Percentiles rank a stretch among this genome's conserved stretches.
Evolutionary conservation across 2,113 vertebrate species (phyloP).

Genomic region (Trematomus loennbergii): DNA sequence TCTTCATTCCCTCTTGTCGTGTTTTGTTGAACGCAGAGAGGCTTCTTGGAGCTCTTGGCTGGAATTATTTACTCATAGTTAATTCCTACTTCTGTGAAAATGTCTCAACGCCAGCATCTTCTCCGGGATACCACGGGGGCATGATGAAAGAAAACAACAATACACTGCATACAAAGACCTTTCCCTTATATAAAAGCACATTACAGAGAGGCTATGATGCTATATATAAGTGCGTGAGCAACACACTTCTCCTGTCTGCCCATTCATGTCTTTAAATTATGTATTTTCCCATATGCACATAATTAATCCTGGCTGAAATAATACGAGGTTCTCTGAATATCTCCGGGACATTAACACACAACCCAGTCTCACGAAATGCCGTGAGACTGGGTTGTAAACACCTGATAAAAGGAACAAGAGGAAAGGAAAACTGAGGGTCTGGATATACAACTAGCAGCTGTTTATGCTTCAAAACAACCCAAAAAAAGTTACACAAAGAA

Average conservation of each 20-base stretch:
- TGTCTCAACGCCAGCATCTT: constrained; percentile 19
- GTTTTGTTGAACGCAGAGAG: constrained; percentile 38
- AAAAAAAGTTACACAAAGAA: too few species aligned
- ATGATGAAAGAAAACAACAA: constrained; percentile 21
- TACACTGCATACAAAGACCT: neutral
- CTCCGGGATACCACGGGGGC: neutral
- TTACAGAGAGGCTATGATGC: constrained; percentile 5
- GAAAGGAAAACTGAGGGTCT: too few species aligned
- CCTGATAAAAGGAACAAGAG: too few species aligned
- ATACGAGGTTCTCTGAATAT: too few species aligned
- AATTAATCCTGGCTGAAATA: constrained; percentile 37
- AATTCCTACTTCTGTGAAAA: constrained; percentile 52
- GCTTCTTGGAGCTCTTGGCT: constrained; percentile 39
- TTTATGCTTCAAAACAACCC: too few species aligned
- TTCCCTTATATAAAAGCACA: neutral
- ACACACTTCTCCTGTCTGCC: constrained; percentile 13
- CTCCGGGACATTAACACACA: too few species aligned
- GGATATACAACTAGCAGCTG: too few species aligned
- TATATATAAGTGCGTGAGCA: constrained; percentile 10
- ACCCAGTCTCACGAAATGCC: too few species aligned
- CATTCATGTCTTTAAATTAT: constrained; percentile 42
- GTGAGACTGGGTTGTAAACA: too few species aligned
- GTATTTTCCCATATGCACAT: constrained; percentile 47
- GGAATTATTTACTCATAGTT: constrained; percentile 52
- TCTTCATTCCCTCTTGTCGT: constrained; percentile 46